Conservation (phyloP, 2,113 vertebrate species). For the Campylomormyrus numenius region DNA sequence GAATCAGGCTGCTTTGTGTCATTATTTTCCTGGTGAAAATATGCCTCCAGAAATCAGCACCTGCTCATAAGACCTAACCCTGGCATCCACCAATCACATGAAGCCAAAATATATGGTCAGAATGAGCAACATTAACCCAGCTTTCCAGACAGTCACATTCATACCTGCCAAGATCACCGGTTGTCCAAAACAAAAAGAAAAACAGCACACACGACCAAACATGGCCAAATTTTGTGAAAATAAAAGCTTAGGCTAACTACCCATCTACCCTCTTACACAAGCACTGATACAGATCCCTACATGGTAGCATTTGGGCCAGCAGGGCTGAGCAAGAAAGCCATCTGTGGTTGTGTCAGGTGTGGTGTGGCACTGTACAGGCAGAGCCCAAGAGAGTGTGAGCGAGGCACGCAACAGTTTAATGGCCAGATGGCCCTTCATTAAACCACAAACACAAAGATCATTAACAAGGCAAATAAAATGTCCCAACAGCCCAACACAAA, state of each 20-base stretch:
- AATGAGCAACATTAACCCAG: background rate
- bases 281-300: background rate
- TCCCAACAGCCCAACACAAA: background rate
- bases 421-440: slow-evolving; percentile 17
- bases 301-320: background rate
- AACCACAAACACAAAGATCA: slow-evolving; percentile 7
- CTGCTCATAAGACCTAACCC: background rate
- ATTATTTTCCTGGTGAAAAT: background rate
- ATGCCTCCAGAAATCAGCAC: background rate
- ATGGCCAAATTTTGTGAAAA: background rate
- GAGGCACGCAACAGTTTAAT: background rate
- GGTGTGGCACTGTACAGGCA: background rate
- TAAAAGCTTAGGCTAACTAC: background rate
- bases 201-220: background rate
- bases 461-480: slow-evolving; percentile 14
- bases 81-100: background rate
- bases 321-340: background rate
- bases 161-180: background rate
- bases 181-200: background rate
- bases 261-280: background rate
- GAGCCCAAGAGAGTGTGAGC: background rate
- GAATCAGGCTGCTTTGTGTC: background rate
- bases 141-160: background rate
- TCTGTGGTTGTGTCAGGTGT: background rate
- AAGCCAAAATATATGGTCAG: background rate